Conservation (phyloP, 1,140 invertebrate species). For the Branchinecta lynchi region DNA sequence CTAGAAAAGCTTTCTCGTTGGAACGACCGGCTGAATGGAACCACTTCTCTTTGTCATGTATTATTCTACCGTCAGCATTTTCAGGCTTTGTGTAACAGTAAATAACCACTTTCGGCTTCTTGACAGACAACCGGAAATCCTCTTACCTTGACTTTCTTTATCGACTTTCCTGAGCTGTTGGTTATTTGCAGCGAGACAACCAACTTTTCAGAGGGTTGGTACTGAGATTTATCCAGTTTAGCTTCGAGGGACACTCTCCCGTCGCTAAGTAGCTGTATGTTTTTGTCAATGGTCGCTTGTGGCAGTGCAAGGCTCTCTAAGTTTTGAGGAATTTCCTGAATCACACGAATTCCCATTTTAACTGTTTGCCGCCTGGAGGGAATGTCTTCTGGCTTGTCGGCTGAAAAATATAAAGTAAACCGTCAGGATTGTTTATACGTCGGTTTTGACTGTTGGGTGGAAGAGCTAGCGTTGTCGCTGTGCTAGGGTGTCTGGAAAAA, state of each 20-base stretch:
- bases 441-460: too few relatives aligned
- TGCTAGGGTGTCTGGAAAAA: too few relatives aligned
- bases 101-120: conserved; percentile 10
- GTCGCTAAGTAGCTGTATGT: conserved; percentile 44
- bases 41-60: too few relatives aligned
- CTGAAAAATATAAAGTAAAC: not conserved
- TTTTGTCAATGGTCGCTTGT: conserved; percentile 38
- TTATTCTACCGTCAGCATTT: too few relatives aligned
- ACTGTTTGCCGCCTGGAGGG: not conserved
- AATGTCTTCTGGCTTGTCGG: not conserved
- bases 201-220: conserved; percentile 80
- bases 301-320: conserved; percentile 15
- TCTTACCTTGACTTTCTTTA: conserved; percentile 74
- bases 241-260: conserved; percentile 63
- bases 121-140: too few relatives aligned
- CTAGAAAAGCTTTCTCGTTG: too few relatives aligned
- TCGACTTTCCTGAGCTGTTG: conserved; percentile 89
- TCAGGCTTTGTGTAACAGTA: too few relatives aligned
- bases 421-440: too few relatives aligned
- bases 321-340: not conserved
- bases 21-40: too few relatives aligned
- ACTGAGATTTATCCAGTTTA: conserved; percentile 79
- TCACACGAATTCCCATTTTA: not conserved
- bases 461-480: too few relatives aligned
- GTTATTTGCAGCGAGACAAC: conserved; percentile 68